Evolutionary conservation across 37 sponge, comb jelly and placozoan genomes (phyloP), one percentile per base, ranked within the genome.

Genomic region (Ephydatia muelleri): DNA sequence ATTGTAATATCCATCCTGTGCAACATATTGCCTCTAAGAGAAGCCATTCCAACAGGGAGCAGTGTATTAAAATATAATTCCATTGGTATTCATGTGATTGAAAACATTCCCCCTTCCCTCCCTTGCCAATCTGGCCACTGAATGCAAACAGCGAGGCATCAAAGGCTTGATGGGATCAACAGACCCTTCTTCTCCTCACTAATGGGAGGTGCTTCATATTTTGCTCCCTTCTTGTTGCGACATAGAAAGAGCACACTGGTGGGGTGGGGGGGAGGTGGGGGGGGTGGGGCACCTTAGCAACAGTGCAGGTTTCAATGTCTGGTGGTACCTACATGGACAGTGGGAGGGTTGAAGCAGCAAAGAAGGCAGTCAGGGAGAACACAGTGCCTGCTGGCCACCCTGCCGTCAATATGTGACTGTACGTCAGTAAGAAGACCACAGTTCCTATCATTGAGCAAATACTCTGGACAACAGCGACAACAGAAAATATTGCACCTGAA

Each of bases 401-500:
- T 57, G 57, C 57, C 57, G 9, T 57, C 57, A 57, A 21, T 13
- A 57, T 57, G 57, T 57, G 77, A 16, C 35, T 27, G 16, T 76
- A 76, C 27, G 16, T 36, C 77, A 23, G 19, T n/a, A 22, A 40
- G 47, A 76, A 76, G 11, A 27, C 47, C 35, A 76, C 38, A 38
- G 3, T 76, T 28, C 40, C 47, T 36, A 76, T 5, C 28, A 76
- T 27, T 14, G 77, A 40, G 14, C 19, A 38, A 38, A 76, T 76
- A 28, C 19, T 40, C 36, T 76, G 77, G 35, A 76, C 35, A 43
- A 9, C 21, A 36, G 77, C 77, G 25, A 76, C 37, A 5, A 76
- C 22, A 76, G 77, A 76, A 36, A 76, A 76, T 76, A 43, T 36
- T 40, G 77, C 36, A 76, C 77, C 77, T 76, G 38, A 21, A 21